phyloP scores from a whole-genome alignment of 1,140 invertebrate species.

The Arctopsyche grandis region DNA sequence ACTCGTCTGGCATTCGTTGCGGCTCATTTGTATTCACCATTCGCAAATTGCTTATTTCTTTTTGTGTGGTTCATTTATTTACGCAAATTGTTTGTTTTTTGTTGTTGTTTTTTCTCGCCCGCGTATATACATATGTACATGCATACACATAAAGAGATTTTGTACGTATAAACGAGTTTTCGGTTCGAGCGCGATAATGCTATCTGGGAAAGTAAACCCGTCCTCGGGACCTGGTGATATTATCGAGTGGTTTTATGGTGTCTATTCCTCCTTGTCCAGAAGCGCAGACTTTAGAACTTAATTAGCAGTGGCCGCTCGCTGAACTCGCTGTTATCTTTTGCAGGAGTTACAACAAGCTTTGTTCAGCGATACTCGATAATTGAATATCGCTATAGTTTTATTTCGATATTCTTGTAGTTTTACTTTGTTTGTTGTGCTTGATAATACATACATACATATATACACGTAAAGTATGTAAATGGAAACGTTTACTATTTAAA shows the following conservation, averaged over 20 bases:
- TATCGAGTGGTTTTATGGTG: constrained; percentile 35
- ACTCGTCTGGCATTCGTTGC: background rate
- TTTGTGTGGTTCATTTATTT: background rate
- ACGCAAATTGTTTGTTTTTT: background rate
- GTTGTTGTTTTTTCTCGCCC: background rate
- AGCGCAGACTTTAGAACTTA: constrained; percentile 39
- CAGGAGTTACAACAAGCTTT: background rate
- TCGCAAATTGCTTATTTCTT: background rate
- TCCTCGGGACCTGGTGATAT: constrained; percentile 30
- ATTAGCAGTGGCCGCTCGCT: constrained; percentile 8
- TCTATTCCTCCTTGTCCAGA: constrained; percentile 34
- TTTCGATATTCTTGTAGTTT: background rate
- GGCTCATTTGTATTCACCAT: background rate
- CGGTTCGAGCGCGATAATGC: background rate
- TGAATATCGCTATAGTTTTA: background rate
- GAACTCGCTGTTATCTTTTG: constrained; percentile 13
- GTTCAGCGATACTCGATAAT: constrained; percentile 1
- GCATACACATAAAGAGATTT: background rate
- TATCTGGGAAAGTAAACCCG: constrained; percentile 28
- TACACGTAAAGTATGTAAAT: too few species aligned
- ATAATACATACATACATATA: too few species aligned
- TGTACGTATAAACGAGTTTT: background rate
- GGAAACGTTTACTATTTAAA: too few species aligned
- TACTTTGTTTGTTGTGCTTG: background rate
- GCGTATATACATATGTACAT: background rate